Percentiles rank a stretch among this genome's conserved stretches.
phyloP scores from a whole-genome alignment of 2,113 vertebrate genomes.

The Gulo gulo region DNA sequence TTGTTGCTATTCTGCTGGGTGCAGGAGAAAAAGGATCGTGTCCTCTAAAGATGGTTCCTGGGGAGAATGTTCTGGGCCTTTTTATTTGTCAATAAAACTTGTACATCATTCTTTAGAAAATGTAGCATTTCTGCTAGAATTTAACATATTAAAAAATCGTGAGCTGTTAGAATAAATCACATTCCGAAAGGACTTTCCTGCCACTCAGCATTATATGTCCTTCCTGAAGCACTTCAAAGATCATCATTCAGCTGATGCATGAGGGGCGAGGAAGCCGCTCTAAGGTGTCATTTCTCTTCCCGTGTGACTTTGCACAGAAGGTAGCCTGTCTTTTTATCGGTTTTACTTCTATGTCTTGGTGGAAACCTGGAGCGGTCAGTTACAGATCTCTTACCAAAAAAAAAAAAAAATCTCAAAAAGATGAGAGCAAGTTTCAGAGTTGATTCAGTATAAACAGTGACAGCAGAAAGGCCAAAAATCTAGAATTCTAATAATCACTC shows the following conservation, averaged over 20 bases:
- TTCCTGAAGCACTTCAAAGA: conserved; percentile 8
- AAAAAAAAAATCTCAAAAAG: not conserved
- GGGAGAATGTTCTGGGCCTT: not conserved
- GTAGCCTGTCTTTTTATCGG: not conserved
- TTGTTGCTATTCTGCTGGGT: not conserved
- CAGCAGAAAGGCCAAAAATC: not conserved
- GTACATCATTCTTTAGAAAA: not conserved
- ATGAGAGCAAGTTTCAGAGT: not conserved
- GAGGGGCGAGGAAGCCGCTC: not conserved
- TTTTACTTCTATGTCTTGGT: not conserved
- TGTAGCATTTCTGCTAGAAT: not conserved
- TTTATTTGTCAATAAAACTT: not conserved
- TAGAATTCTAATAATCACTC: not conserved
- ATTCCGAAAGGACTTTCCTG: not conserved
- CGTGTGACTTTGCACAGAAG: not conserved
- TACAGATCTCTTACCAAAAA: not conserved
- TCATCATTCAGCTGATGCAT: not conserved
- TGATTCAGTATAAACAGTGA: not conserved
- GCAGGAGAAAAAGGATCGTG: not conserved
- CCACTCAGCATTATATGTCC: not conserved
- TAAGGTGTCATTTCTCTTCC: not conserved
- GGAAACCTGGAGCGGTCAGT: conserved; percentile 23
- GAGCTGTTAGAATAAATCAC: not conserved
- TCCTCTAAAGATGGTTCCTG: not conserved
- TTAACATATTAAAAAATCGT: not conserved